Evolutionary conservation across 2,797 vertebrate species (phyloP).

Genomic region (Arrhamphus sclerolepis): DNA sequence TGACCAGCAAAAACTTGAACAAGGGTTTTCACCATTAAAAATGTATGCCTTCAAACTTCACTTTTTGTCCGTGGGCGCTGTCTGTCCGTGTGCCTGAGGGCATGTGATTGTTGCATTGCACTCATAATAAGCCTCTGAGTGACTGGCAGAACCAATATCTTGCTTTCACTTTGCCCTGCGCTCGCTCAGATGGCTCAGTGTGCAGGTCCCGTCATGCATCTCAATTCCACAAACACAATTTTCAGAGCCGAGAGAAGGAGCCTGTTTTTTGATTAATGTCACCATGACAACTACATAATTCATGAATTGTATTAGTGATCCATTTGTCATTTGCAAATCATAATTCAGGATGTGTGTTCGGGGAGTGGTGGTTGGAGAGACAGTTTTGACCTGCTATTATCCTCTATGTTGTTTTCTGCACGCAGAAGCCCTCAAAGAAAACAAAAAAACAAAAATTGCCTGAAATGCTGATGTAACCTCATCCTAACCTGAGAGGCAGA

Average conservation of each 20-base stretch:
- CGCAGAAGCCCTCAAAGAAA: background rate
- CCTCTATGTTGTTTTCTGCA: conserved; percentile 37
- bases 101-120: conserved; percentile 67
- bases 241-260: conserved; percentile 61
- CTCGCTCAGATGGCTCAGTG: conserved; percentile 58
- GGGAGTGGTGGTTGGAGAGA: conserved; percentile 30
- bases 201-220: conserved; percentile 73
- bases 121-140: conserved; percentile 74
- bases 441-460: conserved; percentile 12
- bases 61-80: conserved; percentile 50
- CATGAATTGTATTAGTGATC: conserved; percentile 84
- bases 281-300: conserved; percentile 86
- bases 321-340: conserved; percentile 83
- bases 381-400: conserved; percentile 42
- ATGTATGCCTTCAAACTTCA: conserved; percentile 45
- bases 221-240: conserved; percentile 82
- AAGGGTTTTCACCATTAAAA: conserved; percentile 18
- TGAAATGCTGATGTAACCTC: conserved; percentile 50
- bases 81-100: conserved; percentile 65
- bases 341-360: conserved; percentile 74
- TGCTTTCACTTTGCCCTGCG: conserved; percentile 63
- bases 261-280: conserved; percentile 82
- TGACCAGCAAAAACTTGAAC: conserved; percentile 22
- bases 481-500: conserved; percentile 46
- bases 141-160: conserved; percentile 78